A percentile compares a stretch with the other conserved stretches of the same genome.
Conservation (phyloP, 2,797 vertebrate species). For the Lateolabrax maculatus region DNA sequence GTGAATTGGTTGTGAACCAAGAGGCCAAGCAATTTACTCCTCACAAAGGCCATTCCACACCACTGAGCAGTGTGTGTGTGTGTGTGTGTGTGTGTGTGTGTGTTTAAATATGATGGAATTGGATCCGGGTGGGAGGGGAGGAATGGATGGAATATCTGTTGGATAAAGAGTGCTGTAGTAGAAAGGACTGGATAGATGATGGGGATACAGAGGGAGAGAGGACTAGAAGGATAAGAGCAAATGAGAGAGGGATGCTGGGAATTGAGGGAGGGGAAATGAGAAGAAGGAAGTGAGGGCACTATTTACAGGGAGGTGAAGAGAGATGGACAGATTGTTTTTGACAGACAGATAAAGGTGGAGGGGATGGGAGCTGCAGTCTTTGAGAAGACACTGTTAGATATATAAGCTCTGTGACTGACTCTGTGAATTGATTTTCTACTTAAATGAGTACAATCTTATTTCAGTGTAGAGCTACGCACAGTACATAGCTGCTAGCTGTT, state of each 20-base stretch:
- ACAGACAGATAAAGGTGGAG: slow-evolving; percentile 7
- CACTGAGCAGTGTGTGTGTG: slow-evolving; percentile 35
- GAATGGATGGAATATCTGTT: slow-evolving; percentile 36
- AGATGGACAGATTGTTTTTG: not conserved
- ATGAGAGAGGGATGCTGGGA: slow-evolving; percentile 29
- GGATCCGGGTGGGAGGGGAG: slow-evolving; percentile 37
- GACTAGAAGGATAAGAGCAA: slow-evolving; percentile 9
- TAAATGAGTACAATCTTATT: too few relatives aligned
- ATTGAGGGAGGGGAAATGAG: slow-evolving; percentile 2
- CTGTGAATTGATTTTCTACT: too few relatives aligned
- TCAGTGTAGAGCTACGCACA: too few relatives aligned
- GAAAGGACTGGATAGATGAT: slow-evolving; percentile 33
- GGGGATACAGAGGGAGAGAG: slow-evolving; percentile 19
- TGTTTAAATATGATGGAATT: too few relatives aligned
- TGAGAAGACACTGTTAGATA: not conserved
- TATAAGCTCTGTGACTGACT: not conserved
- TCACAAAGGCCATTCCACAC: slow-evolving; percentile 74
- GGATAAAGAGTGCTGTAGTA: slow-evolving; percentile 27
- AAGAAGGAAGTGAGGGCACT: slow-evolving; percentile 7
- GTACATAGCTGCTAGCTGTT: too few relatives aligned
- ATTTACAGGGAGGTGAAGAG: slow-evolving; percentile 7
- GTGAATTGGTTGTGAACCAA: slow-evolving; percentile 82
- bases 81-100: slow-evolving; percentile 40
- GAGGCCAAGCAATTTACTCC: slow-evolving; percentile 85
- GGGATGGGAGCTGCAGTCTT: too few relatives aligned